Evolutionary conservation across 1,140 invertebrate species (phyloP).

Genomic region (Cydia pomonella): DNA sequence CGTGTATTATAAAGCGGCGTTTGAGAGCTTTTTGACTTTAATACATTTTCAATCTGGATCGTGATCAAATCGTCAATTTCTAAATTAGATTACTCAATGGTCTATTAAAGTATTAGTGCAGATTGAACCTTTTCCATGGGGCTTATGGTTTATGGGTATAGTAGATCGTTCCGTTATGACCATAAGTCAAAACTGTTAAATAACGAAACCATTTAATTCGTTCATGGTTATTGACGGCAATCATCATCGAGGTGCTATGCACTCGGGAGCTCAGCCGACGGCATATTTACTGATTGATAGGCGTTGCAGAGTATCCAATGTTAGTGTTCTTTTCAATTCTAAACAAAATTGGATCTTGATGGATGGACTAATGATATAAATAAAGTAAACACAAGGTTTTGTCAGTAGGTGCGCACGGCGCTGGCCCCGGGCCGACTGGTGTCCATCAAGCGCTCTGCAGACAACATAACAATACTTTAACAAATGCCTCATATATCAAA

Average conservation of each 20-base stretch:
- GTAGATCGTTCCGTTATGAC: not conserved
- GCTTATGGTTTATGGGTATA: not conserved
- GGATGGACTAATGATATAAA: slow-evolving; percentile 78
- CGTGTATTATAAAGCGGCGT: too few species aligned
- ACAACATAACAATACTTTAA: slow-evolving; percentile 43
- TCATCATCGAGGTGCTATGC: slow-evolving; percentile 28
- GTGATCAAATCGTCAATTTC: not conserved
- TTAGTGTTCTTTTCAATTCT: slow-evolving; percentile 77
- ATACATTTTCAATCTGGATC: not conserved
- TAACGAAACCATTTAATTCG: slow-evolving; percentile 24
- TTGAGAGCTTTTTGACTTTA: too few species aligned
- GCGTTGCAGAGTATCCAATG: slow-evolving; percentile 59
- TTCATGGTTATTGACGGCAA: slow-evolving; percentile 31
- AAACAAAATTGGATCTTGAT: slow-evolving; percentile 77
- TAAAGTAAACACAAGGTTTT: slow-evolving; percentile 65
- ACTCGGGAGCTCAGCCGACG: slow-evolving; percentile 44
- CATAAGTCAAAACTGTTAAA: slow-evolving; percentile 30
- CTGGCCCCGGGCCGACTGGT: slow-evolving; percentile 46
- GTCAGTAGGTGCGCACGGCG: slow-evolving; percentile 47
- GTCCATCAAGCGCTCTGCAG: slow-evolving; percentile 45
- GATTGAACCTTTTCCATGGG: not conserved
- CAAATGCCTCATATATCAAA: slow-evolving; percentile 44
- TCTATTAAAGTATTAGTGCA: not conserved
- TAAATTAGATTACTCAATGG: slow-evolving; percentile 2
- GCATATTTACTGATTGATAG: slow-evolving; percentile 68